Evolutionary conservation across 2,113 vertebrate species (phyloP).

Genomic region (Epinephelus cyanopodus): DNA sequence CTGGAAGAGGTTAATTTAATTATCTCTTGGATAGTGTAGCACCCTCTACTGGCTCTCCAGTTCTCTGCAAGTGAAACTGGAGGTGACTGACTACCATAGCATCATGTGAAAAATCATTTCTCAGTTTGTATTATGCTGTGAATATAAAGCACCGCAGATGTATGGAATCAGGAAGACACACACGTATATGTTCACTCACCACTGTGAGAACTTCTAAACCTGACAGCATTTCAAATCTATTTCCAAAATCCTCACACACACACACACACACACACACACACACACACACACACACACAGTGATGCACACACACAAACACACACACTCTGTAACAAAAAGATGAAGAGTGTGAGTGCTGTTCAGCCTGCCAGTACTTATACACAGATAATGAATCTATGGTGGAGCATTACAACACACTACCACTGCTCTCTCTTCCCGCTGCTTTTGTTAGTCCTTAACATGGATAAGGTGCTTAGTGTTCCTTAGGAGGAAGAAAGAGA

Average conservation of each 20-base stretch:
- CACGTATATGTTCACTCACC: background rate
- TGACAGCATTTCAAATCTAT: background rate
- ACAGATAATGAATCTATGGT: constrained; percentile 82
- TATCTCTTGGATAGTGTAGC: constrained; percentile 29
- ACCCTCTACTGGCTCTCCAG: constrained; percentile 64
- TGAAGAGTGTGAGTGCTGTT: constrained; percentile 38
- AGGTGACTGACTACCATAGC: background rate
- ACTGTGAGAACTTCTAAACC: background rate
- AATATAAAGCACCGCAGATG: background rate
- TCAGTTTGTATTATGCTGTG: constrained; percentile 8
- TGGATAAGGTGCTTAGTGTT: constrained; percentile 84
- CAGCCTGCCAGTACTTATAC: constrained; percentile 72
- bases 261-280: background rate
- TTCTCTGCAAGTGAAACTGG: constrained; percentile 44
- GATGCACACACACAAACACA: background rate
- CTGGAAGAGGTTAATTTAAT: background rate
- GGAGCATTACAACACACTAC: constrained; percentile 84
- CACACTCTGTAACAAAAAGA: constrained; percentile 16
- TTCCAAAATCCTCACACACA: background rate
- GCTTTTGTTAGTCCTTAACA: constrained; percentile 81
- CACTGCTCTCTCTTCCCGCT: constrained; percentile 77
- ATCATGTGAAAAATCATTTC: background rate
- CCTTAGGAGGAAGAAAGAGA: constrained; percentile 46
- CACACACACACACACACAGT: background rate
- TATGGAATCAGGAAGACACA: background rate